Evolutionary conservation across 2,113 vertebrate genomes (phyloP).

Genomic region (Misgurnus anguillicaudatus): DNA sequence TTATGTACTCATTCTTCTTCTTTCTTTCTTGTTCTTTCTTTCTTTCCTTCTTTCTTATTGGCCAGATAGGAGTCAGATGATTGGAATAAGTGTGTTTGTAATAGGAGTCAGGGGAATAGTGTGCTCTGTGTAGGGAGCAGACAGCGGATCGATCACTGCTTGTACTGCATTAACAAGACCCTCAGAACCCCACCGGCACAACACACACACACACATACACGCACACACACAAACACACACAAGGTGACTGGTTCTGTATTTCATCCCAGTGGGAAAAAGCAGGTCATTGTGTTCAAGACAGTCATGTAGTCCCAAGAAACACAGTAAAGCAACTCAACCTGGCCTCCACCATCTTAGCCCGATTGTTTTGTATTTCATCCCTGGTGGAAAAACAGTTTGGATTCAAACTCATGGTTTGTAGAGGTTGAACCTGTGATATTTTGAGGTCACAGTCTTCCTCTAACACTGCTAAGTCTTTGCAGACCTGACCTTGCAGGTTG

Average conservation of each 20-base stretch:
- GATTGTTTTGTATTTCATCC: neutral
- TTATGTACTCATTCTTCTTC: neutral
- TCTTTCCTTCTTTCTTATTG: conserved; percentile 5
- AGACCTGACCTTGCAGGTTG: neutral
- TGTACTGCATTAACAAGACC: conserved; percentile 62
- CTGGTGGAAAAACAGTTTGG: neutral
- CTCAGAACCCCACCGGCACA: conserved; percentile 29
- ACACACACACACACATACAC: neutral
- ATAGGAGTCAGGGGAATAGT: conserved; percentile 55
- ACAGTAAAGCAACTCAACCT: neutral
- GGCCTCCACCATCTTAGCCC: neutral
- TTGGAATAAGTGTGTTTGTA: conserved; percentile 63
- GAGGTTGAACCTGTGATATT: neutral
- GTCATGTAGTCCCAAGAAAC: neutral
- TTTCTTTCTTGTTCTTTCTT: neutral
- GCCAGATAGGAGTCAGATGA: conserved; percentile 41
- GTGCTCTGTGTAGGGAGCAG: conserved; percentile 46
- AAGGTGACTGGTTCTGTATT: conserved; percentile 22
- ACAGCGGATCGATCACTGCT: conserved; percentile 62
- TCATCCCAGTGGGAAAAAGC: neutral
- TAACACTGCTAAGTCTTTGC: too few relatives aligned
- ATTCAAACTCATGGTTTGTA: neutral
- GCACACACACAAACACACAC: neutral
- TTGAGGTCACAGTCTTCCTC: neutral
- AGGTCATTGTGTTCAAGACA: neutral